Percentiles rank a stretch among this genome's conserved stretches.
Conservation (phyloP, 2,797 vertebrate species). For the Psittacula echo region DNA sequence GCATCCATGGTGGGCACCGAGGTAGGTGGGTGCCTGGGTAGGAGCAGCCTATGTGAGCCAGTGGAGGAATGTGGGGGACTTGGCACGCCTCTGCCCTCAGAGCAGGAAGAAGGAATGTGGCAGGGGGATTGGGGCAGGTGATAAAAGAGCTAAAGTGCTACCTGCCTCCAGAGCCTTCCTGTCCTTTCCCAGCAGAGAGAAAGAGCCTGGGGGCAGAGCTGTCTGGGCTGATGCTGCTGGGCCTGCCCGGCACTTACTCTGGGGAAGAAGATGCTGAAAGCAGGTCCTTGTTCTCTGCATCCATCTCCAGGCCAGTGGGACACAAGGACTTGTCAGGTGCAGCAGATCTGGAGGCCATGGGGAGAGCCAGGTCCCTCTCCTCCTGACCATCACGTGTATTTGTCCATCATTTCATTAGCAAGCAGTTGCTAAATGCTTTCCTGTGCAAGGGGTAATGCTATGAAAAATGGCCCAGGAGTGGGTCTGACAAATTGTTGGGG, state of each 20-base stretch:
- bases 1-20: background rate
- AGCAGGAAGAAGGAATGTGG: slow-evolving; percentile 49
- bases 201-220: slow-evolving; percentile 1
- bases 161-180: slow-evolving; percentile 50
- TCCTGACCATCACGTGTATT: background rate
- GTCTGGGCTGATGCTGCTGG: background rate
- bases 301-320: background rate
- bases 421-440: background rate
- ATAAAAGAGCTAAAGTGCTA: slow-evolving; percentile 51
- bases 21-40: background rate
- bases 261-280: background rate
- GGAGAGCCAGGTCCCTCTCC: background rate
- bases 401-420: background rate
- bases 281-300: background rate
- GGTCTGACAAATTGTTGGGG: slow-evolving; percentile 53
- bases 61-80: background rate
- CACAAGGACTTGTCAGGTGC: background rate
- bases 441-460: accelerated
- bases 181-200: background rate
- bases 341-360: background rate
- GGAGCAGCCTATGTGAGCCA: background rate
- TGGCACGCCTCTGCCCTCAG: slow-evolving; percentile 45
- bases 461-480: slow-evolving; percentile 4
- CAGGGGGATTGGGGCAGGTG: slow-evolving; percentile 21
- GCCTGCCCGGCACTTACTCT: background rate